A percentile compares a stretch with the other conserved stretches of the same genome.
These are phyloP conservation scores for Hormiphora californensis DNA, from an alignment of 37 sponge, comb jelly and placozoan genomes.

Conservation along the genomic window DNA sequence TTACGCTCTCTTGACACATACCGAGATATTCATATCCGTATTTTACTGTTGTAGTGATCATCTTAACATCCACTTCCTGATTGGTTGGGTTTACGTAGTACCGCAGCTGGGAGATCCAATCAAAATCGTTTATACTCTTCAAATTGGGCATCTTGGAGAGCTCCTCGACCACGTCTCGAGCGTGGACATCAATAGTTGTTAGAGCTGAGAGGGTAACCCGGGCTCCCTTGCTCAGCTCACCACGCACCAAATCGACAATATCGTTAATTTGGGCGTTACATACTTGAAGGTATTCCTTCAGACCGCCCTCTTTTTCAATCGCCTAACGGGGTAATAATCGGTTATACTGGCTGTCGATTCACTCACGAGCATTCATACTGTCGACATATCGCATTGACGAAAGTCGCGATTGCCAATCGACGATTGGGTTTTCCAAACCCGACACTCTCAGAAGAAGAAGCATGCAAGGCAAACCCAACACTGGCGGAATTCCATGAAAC, in stretches of 20 bases:
- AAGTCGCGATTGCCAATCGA: too few relatives aligned
- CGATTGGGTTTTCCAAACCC: too few relatives aligned
- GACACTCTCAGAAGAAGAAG: too few relatives aligned
- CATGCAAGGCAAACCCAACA: too few relatives aligned
- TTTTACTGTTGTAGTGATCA: slow-evolving; percentile 94
- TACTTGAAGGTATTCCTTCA: slow-evolving; percentile 73
- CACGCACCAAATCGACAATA: slow-evolving; percentile 90
- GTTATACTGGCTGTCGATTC: too few relatives aligned
- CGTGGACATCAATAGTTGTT: slow-evolving; percentile 97
- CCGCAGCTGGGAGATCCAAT: slow-evolving; percentile 96
- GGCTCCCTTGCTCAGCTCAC: slow-evolving; percentile 81
- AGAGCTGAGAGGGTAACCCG: slow-evolving; percentile 94
- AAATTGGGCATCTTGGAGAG: slow-evolving; percentile 64
- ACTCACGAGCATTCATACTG: too few relatives aligned
- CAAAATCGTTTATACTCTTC: slow-evolving; percentile 67
- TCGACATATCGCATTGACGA: too few relatives aligned
- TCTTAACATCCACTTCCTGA: slow-evolving; percentile 75
- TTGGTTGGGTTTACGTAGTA: slow-evolving; percentile 83
- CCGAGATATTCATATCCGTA: slow-evolving; percentile 96
- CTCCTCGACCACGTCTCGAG: slow-evolving; percentile 90
- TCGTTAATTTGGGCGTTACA: slow-evolving; percentile 85
- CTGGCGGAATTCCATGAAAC: too few relatives aligned
- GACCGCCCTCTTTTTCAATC: background rate
- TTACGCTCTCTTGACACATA: too few relatives aligned
- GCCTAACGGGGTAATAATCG: background rate